A percentile compares a stretch with the other conserved stretches of the same genome.
phyloP scores from a whole-genome alignment of 2,113 vertebrate genomes.

The Noctilio leporinus region DNA sequence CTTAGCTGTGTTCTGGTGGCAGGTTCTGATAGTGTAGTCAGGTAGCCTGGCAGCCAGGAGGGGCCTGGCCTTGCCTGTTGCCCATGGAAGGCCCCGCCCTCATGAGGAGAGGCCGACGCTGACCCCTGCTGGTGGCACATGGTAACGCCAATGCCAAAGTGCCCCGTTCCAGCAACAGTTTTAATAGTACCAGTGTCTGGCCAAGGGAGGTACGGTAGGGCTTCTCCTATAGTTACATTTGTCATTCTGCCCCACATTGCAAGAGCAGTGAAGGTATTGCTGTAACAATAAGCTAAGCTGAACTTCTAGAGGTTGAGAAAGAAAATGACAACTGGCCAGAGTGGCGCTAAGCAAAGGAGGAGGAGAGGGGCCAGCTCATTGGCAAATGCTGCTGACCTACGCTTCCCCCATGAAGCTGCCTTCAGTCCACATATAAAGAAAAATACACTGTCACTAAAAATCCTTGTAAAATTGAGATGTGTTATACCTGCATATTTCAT shows the following conservation, averaged over 20 bases:
- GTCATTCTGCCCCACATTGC: neutral
- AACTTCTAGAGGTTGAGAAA: too few species aligned
- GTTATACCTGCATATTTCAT: too few species aligned
- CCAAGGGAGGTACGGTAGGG: neutral
- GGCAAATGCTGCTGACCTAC: fast-evolving
- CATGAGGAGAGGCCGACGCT: neutral
- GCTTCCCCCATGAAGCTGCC: neutral
- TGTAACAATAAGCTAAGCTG: fast-evolving
- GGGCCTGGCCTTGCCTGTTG: fast-evolving
- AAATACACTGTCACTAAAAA: fast-evolving
- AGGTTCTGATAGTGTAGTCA: neutral
- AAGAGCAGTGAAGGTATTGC: neutral
- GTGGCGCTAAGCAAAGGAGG: neutral
- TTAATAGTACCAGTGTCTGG: fast-evolving
- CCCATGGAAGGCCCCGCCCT: fast-evolving
- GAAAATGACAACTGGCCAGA: neutral
- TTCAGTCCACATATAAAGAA: fast-evolving
- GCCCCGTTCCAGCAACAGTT: fast-evolving
- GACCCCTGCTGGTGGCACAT: neutral
- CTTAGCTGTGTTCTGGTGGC: neutral
- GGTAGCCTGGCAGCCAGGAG: fast-evolving
- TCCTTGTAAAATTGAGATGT: neutral
- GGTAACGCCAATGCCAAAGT: neutral
- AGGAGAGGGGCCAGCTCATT: fast-evolving
- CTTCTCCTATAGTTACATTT: fast-evolving